Conservation (phyloP, 2,888 invertebrate species). For the Gastracanthus pulcherrimus region DNA sequence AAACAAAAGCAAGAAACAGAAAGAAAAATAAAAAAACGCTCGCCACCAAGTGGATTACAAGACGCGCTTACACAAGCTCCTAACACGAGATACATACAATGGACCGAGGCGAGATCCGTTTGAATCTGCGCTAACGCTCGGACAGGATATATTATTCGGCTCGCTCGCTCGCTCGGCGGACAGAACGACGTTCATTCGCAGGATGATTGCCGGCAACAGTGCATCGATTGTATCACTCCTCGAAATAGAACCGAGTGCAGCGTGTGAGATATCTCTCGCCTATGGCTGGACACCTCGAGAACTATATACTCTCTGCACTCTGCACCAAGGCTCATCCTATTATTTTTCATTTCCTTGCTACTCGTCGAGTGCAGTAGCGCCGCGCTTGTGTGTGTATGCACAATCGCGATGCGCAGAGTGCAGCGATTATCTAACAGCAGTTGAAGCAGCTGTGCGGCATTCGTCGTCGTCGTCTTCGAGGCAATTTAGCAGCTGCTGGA, state of each 20-base stretch:
- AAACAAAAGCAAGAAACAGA: too few species aligned
- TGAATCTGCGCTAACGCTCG: too few species aligned
- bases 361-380: neutral
- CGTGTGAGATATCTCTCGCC: conserved; percentile 9
- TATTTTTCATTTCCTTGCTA: conserved; percentile 50
- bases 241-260: too few species aligned
- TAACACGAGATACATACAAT: too few species aligned
- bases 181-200: neutral
- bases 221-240: conserved; percentile 42
- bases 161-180: too few species aligned
- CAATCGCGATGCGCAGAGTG: neutral
- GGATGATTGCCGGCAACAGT: conserved; percentile 11
- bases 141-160: too few species aligned
- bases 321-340: conserved; percentile 40
- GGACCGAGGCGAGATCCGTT: too few species aligned
- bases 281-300: neutral
- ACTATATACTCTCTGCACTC: conserved; percentile 8
- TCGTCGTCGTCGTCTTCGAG: neutral
- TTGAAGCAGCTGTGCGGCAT: neutral
- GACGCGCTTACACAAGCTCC: too few species aligned
- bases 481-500: conserved; percentile 28
- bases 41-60: too few species aligned
- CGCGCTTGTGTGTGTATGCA: neutral
- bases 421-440: conserved; percentile 41
- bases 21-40: too few species aligned